Evolutionary conservation across 2,113 vertebrate species (phyloP).

Genomic region (Mola mola): DNA sequence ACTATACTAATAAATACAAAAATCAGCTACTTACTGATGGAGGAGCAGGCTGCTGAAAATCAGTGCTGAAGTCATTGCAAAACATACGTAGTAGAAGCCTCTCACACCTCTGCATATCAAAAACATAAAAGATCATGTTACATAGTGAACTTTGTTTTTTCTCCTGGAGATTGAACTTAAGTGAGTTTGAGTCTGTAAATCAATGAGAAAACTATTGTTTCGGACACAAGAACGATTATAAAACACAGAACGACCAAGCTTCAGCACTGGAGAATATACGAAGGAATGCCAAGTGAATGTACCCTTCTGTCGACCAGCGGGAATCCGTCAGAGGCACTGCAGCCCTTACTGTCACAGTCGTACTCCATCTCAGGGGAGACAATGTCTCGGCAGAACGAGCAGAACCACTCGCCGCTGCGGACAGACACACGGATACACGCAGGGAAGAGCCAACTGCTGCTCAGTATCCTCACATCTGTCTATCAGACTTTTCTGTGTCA

Average conservation of each 20-base stretch:
- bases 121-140: neutral
- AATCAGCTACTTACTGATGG: conserved; percentile 90
- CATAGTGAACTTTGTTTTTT: neutral
- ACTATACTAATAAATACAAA: neutral
- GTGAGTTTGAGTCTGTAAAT: too few species aligned
- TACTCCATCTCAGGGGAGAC: conserved; percentile 90
- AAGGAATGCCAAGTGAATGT: neutral
- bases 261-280: neutral
- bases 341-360: conserved; percentile 81
- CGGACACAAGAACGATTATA: too few species aligned
- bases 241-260: too few species aligned
- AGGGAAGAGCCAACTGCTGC: too few species aligned
- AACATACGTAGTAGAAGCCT: conserved; percentile 90
- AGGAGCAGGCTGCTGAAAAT: conserved; percentile 93
- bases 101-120: conserved; percentile 86
- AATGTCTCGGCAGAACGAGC: conserved; percentile 91
- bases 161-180: too few species aligned
- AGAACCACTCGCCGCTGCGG: conserved; percentile 95
- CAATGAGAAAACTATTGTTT: too few species aligned
- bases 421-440: conserved; percentile 4
- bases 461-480: too few species aligned
- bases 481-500: too few species aligned
- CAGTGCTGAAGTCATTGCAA: conserved; percentile 94
- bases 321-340: conserved; percentile 67
- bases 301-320: conserved; percentile 86